Evolutionary conservation across 2,113 vertebrate genomes (phyloP).

Genomic region (human): GRCh38 chr20:40728001-40728500

Average conservation of each 20-base stretch:
- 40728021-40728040: not conserved
- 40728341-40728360: slow-evolving; percentile 11
- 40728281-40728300: not conserved
- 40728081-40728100: not conserved
- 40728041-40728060: not conserved
- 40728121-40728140: not conserved
- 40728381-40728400: not conserved
- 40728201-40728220: not conserved
- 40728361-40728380: slow-evolving; percentile 12
- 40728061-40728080: not conserved
- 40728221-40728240: not conserved
- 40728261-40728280: not conserved
- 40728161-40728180: not conserved
- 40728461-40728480: not conserved
- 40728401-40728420: not conserved
- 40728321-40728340: not conserved
- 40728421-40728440: not conserved
- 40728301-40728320: not conserved
- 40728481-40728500: not conserved
- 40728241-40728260: not conserved
- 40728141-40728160: not conserved
- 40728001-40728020: not conserved
- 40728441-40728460: slow-evolving; percentile 17
- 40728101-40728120: not conserved
- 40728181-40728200: not conserved